phyloP scores from a whole-genome alignment of 2,113 vertebrate species.

The Burhinus oedicnemus region DNA sequence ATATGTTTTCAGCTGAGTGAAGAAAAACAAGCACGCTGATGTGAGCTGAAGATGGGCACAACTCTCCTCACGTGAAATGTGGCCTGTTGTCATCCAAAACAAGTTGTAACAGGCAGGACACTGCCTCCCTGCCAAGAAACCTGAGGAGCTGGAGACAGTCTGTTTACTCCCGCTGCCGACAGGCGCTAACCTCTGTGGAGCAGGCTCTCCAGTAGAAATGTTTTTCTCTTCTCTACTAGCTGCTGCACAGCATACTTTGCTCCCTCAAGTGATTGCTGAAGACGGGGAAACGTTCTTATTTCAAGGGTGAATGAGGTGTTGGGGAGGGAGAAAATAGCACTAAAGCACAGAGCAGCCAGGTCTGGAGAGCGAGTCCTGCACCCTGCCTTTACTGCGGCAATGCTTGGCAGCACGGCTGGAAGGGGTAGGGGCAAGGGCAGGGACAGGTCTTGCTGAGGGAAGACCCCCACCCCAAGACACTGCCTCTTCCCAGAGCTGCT shows the following conservation, averaged over 20 bases:
- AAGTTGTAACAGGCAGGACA: conserved; percentile 15
- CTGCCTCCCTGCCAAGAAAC: conserved; percentile 1
- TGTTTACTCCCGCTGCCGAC: background rate
- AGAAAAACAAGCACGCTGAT: background rate
- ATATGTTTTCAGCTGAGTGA: background rate
- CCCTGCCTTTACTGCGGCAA: background rate
- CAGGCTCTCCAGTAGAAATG: background rate
- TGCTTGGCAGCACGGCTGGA: background rate
- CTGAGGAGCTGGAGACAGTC: background rate
- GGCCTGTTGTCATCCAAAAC: conserved; percentile 29
- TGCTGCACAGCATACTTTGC: background rate
- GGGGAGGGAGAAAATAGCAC: background rate
- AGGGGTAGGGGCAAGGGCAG: background rate
- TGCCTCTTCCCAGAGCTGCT: background rate
- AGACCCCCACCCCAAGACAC: background rate
- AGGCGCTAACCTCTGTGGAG: background rate
- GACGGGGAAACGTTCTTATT: background rate
- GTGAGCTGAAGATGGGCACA: background rate
- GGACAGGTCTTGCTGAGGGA: background rate
- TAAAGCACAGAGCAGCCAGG: background rate
- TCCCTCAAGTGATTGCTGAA: background rate
- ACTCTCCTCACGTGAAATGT: background rate
- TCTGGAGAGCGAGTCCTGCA: background rate
- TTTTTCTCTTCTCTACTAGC: background rate
- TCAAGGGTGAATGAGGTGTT: background rate